Evolutionary conservation across 1,140 invertebrate genomes (phyloP).

Genomic region (Caenorhabditis inopinata): DNA sequence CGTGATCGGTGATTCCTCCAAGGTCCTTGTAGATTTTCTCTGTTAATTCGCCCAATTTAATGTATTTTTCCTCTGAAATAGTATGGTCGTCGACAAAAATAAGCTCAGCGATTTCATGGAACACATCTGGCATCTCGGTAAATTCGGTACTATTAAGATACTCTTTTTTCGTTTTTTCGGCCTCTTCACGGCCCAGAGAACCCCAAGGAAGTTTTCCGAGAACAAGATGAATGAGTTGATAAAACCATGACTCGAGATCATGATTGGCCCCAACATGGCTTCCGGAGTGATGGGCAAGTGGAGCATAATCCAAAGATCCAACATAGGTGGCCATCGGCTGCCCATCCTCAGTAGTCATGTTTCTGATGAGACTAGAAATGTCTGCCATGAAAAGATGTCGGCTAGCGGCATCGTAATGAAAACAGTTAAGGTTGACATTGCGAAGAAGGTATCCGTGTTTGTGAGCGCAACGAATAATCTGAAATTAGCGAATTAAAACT

Average conservation of each 20-base stretch:
- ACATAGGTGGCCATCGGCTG: not conserved
- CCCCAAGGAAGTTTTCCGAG: conserved; percentile 39
- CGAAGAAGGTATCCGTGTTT: conserved; percentile 27
- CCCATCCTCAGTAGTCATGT: not conserved
- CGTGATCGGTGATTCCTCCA: conserved; percentile 37
- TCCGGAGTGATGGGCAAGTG: not conserved
- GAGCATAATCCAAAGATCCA: not conserved
- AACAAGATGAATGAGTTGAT: not conserved
- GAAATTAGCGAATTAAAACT: not conserved
- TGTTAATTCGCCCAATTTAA: not conserved
- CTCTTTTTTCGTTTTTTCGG: not conserved
- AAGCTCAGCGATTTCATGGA: conserved; percentile 15
- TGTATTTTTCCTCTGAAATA: conserved; percentile 12
- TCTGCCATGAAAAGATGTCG: conserved; percentile 46
- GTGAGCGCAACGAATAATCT: conserved; percentile 36
- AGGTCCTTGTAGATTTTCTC: conserved; percentile 38
- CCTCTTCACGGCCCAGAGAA: not conserved
- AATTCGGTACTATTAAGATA: not conserved
- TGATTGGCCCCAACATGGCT: not conserved
- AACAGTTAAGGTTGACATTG: conserved; percentile 21
- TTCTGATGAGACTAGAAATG: conserved; percentile 21
- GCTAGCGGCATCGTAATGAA: conserved; percentile 34
- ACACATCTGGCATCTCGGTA: not conserved
- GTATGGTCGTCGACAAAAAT: not conserved
- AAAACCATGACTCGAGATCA: conserved; percentile 37